Conservation (phyloP, 2,797 vertebrate genomes). For the Hoplostethus mediterraneus region DNA sequence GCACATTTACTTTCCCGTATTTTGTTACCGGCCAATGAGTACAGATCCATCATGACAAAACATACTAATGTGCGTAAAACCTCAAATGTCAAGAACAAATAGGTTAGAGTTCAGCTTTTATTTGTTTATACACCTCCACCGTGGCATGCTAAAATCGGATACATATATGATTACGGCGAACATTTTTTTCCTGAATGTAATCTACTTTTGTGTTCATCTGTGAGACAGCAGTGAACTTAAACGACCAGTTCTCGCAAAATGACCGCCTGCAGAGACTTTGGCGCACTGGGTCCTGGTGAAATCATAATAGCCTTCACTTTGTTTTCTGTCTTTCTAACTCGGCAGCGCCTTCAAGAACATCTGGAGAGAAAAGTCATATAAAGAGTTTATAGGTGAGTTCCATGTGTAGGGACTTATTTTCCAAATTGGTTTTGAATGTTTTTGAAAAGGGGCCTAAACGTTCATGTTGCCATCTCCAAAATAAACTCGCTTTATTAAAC, state of each 20-base stretch:
- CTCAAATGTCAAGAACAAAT: constrained; percentile 27
- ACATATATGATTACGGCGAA: background rate
- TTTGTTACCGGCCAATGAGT: background rate
- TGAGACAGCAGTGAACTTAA: constrained; percentile 66
- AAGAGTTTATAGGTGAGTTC: constrained; percentile 54
- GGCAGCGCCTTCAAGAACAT: constrained; percentile 35
- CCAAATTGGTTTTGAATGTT: constrained; percentile 41
- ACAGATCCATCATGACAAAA: background rate
- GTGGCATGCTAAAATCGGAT: no score
- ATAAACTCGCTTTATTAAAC: constrained; percentile 29
- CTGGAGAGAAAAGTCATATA: constrained; percentile 51
- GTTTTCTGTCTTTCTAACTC: constrained; percentile 26
- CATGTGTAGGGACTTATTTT: constrained; percentile 41
- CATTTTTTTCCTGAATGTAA: background rate
- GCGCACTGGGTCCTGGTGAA: constrained; percentile 18
- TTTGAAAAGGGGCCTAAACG: constrained; percentile 31
- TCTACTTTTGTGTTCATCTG: constrained; percentile 46
- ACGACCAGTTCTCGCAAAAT: constrained; percentile 34
- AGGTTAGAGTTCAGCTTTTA: no score
- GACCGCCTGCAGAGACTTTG: constrained; percentile 31
- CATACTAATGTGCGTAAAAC: constrained; percentile 47
- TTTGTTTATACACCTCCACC: no score
- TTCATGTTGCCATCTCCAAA: constrained; percentile 31
- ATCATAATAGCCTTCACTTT: constrained; percentile 14
- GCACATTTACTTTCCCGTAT: background rate